A percentile compares a stretch with the other conserved stretches of the same genome.
Conservation (phyloP, 1,140 invertebrate species). For the Drosophila melanogaster region DNA sequence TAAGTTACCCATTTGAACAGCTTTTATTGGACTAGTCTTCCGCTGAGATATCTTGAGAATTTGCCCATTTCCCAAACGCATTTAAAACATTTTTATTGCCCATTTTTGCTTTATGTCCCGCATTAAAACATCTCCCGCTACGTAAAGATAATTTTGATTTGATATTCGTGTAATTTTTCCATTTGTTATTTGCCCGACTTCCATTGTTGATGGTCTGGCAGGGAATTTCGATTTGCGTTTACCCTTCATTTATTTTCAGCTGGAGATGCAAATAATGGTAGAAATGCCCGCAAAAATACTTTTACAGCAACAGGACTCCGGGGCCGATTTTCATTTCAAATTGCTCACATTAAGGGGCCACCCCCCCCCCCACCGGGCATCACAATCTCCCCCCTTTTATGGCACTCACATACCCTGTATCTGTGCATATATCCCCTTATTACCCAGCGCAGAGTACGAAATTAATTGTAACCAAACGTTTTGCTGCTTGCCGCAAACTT, state of each 20-base stretch:
- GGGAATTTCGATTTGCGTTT: conserved; percentile 23
- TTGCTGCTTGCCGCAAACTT: conserved; percentile 75
- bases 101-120: conserved; percentile 26
- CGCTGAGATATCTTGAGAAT: conserved; percentile 15
- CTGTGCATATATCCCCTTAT: not conserved
- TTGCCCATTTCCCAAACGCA: conserved; percentile 35
- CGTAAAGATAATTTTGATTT: conserved; percentile 47
- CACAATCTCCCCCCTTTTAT: not conserved
- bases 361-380: conserved; percentile 3
- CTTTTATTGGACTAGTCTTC: conserved; percentile 3
- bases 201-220: conserved; percentile 20
- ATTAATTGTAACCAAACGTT: conserved; percentile 76
- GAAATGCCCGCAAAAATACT: conserved; percentile 27
- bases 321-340: conserved; percentile 48
- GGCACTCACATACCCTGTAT: conserved; percentile 6
- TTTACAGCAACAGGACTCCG: conserved; percentile 22
- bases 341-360: conserved; percentile 43
- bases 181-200: conserved; percentile 20
- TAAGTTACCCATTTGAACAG: conserved; percentile 8
- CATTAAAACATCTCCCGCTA: conserved; percentile 22
- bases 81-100: conserved; percentile 41
- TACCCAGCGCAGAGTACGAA: conserved; percentile 51
- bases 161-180: conserved; percentile 29
- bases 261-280: not conserved
- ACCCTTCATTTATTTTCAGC: conserved; percentile 18